Evolutionary conservation across 92 coral and sea anemone species (phyloP), one percentile per base, ranked within the genome.

Genomic region (Heteractis magnifica): DNA sequence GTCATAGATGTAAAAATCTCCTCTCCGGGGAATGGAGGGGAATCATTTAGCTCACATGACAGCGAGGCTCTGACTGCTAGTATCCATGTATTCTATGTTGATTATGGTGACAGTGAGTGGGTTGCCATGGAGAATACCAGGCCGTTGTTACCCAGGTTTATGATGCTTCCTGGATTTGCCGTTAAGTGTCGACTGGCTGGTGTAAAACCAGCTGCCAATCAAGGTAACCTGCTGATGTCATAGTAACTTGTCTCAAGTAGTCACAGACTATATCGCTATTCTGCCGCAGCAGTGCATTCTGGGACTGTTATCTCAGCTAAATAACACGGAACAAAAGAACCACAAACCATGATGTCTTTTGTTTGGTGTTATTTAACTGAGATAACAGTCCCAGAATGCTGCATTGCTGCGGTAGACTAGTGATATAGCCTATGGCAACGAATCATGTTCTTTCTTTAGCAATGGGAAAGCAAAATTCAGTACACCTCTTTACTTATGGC

Each of bases 141-240:
- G 49, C 93, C 90, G 9, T 84, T 96, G 16, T 77, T 90, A n/a
- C 88, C 94, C 50, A 85, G 87, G 88, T 96, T 96, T 62, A 86
- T 89, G 92, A 82, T 89, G 74, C 81, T 94, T n/a, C 99, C 99
- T 14, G 93, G 94, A n/a, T 97, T 92, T 77, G 97, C 92, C 64
- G 94, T 96, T 51, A 94, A 86, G 81, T 90, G 98, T 80, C 88
- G 92, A 6, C 68, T 94, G 85, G 97, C 99, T 51, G 92, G 89
- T 50, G 90, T 94, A 34, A 82, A 85, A 56, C 99, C 99, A 72
- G 89, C 62, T 56, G 78, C 18, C 14, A 60, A 7, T n/a, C 81
- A 90, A 87, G 93, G 93, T 90, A 34, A 65, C 77, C 5, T 1
- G 81, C 64, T 19, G 50, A 23, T 56, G 20, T 56, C 68, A 10